Evolutionary conservation across 2,113 vertebrate genomes (phyloP).

Genomic region (Callocephalon fimbriatum): DNA sequence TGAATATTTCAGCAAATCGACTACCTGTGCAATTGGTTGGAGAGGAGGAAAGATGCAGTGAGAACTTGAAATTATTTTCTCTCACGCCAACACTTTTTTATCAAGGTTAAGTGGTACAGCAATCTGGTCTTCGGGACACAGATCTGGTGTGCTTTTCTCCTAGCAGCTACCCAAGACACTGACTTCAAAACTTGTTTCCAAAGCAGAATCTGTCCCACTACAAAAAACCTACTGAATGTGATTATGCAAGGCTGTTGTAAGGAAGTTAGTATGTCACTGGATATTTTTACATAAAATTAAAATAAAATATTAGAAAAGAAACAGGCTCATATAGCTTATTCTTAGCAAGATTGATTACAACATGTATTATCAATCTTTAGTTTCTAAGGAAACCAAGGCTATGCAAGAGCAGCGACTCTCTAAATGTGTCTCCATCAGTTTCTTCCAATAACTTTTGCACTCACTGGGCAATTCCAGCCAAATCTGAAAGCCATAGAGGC

Average conservation of each 20-base stretch:
- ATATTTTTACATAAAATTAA: conserved; percentile 31
- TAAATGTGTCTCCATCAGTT: neutral
- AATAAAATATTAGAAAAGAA: neutral
- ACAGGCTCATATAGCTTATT: neutral
- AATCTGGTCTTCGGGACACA: neutral
- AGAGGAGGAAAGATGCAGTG: neutral
- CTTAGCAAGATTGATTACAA: neutral
- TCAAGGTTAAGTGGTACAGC: neutral
- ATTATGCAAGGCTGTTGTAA: neutral
- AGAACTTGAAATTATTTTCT: neutral
- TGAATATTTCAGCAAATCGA: neutral
- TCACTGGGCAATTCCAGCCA: neutral
- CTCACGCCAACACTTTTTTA: neutral
- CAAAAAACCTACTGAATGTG: neutral
- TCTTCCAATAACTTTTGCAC: neutral
- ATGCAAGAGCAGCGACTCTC: neutral
- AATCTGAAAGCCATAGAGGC: neutral
- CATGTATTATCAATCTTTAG: neutral
- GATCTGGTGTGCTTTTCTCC: neutral
- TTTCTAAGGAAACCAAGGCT: neutral
- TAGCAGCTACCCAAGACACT: neutral
- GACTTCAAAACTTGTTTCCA: neutral
- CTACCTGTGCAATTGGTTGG: neutral
- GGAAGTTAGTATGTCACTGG: neutral
- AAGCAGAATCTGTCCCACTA: neutral